These are phyloP conservation scores for Tokudaia muenninki DNA, from an alignment of 2,797 vertebrate species.

Conservation along the genomic window DNA sequence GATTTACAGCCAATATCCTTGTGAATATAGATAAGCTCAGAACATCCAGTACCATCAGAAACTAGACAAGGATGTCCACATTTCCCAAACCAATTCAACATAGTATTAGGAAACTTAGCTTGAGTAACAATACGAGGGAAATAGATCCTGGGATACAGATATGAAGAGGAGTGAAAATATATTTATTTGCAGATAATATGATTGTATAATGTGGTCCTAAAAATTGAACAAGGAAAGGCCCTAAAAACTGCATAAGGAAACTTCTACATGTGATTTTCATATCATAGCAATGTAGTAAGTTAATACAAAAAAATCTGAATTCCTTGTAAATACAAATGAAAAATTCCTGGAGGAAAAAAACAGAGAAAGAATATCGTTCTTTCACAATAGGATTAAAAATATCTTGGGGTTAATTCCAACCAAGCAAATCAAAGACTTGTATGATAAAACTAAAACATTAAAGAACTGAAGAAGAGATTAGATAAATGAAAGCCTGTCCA, in stretches of 20 bases:
- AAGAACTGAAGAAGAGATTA: not conserved
- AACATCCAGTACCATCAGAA: not conserved
- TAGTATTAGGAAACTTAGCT: not conserved
- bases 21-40: not conserved
- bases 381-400: not conserved
- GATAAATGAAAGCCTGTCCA: not conserved
- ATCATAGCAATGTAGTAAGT: not conserved
- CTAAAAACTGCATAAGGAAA: not conserved
- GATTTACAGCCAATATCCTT: not conserved
- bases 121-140: not conserved
- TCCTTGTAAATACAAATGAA: not conserved
- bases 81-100: not conserved
- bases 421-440: not conserved
- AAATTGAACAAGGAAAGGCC: not conserved
- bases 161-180: not conserved
- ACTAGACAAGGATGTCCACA: not conserved
- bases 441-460: not conserved
- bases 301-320: not conserved
- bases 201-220: not conserved
- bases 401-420: not conserved
- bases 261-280: not conserved
- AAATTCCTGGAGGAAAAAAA: not conserved
- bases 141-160: too few species aligned
- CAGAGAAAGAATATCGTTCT: not conserved
- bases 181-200: not conserved